phyloP scores from a whole-genome alignment of 1,140 invertebrate species.

The Cydia fagiglandana region DNA sequence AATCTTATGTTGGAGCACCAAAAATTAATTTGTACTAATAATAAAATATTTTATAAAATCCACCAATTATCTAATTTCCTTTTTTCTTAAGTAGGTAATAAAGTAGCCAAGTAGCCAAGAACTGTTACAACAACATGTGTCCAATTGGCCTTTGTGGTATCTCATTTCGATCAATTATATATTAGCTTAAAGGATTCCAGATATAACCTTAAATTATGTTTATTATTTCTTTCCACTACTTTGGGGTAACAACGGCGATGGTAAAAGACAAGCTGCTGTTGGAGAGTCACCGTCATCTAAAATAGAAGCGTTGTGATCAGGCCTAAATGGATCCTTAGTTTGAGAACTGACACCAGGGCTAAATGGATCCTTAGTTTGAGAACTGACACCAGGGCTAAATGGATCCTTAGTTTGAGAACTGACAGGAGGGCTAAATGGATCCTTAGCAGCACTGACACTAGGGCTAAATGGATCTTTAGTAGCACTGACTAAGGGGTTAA shows the following conservation, averaged over 20 bases:
- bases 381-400: slow-evolving; percentile 29
- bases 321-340: slow-evolving; percentile 30
- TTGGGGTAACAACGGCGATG: slow-evolving; percentile 82
- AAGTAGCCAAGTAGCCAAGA: too few species aligned
- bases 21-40: slow-evolving; percentile 29
- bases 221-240: slow-evolving; percentile 52
- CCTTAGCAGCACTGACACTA: slow-evolving; percentile 42
- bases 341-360: slow-evolving; percentile 28
- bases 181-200: too few species aligned
- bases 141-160: too few species aligned
- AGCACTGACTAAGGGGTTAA: slow-evolving; percentile 51
- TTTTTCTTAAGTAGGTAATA: too few species aligned
- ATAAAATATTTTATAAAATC: not conserved
- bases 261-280: slow-evolving; percentile 80
- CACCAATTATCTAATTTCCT: too few species aligned
- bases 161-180: too few species aligned
- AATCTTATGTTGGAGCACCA: slow-evolving; percentile 33
- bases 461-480: slow-evolving; percentile 46
- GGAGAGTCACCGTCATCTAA: slow-evolving; percentile 81
- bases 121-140: too few species aligned
- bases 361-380: slow-evolving; percentile 25
- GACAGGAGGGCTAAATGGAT: slow-evolving; percentile 66
- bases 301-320: slow-evolving; percentile 66
- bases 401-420: slow-evolving; percentile 1
- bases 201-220: slow-evolving; percentile 14